Percentiles rank a stretch among this genome's conserved stretches.
Evolutionary conservation across 2,797 vertebrate genomes (phyloP).

Genomic region (Sebastes umbrosus): DNA sequence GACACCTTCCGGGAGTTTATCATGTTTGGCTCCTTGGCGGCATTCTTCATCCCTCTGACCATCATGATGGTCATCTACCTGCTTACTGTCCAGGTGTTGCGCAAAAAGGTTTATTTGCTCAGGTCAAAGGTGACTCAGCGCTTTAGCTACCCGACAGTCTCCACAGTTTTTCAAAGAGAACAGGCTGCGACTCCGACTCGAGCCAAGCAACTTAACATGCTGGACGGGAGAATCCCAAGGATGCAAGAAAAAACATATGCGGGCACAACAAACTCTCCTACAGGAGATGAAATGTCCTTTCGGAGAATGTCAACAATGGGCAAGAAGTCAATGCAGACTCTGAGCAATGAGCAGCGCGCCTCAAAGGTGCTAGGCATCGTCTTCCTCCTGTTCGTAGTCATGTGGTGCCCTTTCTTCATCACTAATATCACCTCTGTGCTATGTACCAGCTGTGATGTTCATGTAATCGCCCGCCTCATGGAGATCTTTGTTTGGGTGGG

Average conservation of each 20-base stretch:
- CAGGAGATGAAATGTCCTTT: constrained; percentile 74
- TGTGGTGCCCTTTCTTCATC: constrained; percentile 99
- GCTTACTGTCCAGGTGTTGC: constrained; percentile 92
- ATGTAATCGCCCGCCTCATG: constrained; percentile 87
- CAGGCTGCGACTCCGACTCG: constrained; percentile 73
- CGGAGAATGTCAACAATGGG: constrained; percentile 89
- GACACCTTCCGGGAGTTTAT: constrained; percentile 92
- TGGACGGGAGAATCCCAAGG: constrained; percentile 79
- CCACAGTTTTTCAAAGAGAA: constrained; percentile 90
- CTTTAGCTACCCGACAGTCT: constrained; percentile 83
- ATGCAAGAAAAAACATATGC: constrained; percentile 48
- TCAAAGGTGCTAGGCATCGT: constrained; percentile 98
- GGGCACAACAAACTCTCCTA: constrained; percentile 30
- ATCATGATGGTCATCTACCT: constrained; percentile 98
- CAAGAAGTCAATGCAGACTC: constrained; percentile 94
- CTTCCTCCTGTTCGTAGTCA: constrained; percentile 94
- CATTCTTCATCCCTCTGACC: constrained; percentile 92
- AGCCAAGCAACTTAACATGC: constrained; percentile 82
- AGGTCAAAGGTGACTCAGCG: constrained; percentile 86
- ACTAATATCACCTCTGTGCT: constrained; percentile 94
- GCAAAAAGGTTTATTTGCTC: constrained; percentile 92
- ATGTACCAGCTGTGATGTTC: constrained; percentile 86
- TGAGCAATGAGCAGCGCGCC: constrained; percentile 95
- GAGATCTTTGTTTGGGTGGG: constrained; percentile 98
- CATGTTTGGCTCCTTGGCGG: constrained; percentile 91